Conservation (phyloP, 2,797 vertebrate genomes). For the Lerista edwardsae region DNA sequence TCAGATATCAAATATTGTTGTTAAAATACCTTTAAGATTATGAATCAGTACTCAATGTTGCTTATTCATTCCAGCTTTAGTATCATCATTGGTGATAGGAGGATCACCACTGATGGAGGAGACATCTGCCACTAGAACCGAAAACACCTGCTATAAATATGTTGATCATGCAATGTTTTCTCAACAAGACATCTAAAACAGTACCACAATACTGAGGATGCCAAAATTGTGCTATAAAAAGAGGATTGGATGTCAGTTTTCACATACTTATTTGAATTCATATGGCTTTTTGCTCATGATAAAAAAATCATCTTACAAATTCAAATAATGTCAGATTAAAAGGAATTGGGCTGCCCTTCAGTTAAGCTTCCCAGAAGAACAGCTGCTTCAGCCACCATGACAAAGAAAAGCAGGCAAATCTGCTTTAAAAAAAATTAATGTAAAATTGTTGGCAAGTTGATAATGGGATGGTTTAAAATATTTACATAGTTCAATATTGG, state of each 20-base stretch:
- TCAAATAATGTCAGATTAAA: background rate
- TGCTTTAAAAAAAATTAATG: too few species aligned
- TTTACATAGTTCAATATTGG: background rate
- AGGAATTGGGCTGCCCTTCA: background rate
- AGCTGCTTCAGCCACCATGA: background rate
- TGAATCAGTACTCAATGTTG: slow-evolving; percentile 17
- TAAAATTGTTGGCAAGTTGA: too few species aligned
- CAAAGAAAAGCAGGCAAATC: background rate
- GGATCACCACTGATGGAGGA: background rate
- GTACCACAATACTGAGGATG: background rate
- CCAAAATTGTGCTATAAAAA: background rate
- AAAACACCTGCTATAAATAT: slow-evolving; percentile 19
- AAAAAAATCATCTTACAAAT: background rate
- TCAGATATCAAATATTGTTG: background rate
- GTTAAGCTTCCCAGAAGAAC: background rate
- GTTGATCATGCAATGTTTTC: background rate
- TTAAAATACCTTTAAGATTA: slow-evolving; percentile 43
- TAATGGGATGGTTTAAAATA: background rate
- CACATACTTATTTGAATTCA: background rate
- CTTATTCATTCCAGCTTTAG: background rate
- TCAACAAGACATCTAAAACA: background rate
- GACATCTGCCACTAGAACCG: slow-evolving; percentile 47
- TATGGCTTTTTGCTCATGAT: background rate
- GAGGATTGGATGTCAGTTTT: background rate
- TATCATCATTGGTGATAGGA: slow-evolving; percentile 24